Conservation (phyloP, 1,140 invertebrate species). For the Drosophila arizonae region DNA sequence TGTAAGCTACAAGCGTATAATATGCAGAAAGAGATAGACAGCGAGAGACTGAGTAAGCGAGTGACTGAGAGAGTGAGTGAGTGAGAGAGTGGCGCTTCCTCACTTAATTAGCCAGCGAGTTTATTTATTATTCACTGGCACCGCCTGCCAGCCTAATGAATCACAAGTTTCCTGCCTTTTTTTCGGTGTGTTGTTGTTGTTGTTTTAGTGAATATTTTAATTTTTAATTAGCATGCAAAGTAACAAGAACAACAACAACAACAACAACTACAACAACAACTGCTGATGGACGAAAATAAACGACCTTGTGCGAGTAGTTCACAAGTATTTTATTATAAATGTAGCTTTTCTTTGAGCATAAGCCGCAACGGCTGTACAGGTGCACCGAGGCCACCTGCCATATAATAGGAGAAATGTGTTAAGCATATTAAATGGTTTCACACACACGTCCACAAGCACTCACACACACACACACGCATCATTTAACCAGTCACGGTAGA, state of each 20-base stretch:
- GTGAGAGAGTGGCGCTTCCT: constrained; percentile 35
- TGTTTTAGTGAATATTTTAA: constrained; percentile 77
- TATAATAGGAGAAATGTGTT: constrained; percentile 59
- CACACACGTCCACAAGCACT: constrained; percentile 43
- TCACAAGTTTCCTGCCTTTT: constrained; percentile 60
- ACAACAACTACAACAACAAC: constrained; percentile 1
- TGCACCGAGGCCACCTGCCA: constrained; percentile 45
- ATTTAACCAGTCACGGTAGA: constrained; percentile 60
- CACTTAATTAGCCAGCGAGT: constrained; percentile 76
- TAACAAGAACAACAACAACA: constrained; percentile 39
- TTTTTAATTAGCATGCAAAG: constrained; percentile 80
- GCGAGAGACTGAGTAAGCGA: not conserved
- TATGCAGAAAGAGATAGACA: constrained; percentile 42
- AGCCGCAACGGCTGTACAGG: constrained; percentile 71
- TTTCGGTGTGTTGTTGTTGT: constrained; percentile 11
- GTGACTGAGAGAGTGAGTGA: not conserved
- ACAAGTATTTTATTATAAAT: constrained; percentile 41
- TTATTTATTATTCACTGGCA: constrained; percentile 79
- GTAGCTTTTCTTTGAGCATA: constrained; percentile 36
- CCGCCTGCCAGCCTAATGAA: constrained; percentile 76
- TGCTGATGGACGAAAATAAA: constrained; percentile 65
- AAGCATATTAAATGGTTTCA: constrained; percentile 76
- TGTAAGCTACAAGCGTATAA: constrained; percentile 79
- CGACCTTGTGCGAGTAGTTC: constrained; percentile 74
- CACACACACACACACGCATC: constrained; percentile 55